phyloP scores from a whole-genome alignment of 2,113 vertebrate species.

The Morone saxatilis region DNA sequence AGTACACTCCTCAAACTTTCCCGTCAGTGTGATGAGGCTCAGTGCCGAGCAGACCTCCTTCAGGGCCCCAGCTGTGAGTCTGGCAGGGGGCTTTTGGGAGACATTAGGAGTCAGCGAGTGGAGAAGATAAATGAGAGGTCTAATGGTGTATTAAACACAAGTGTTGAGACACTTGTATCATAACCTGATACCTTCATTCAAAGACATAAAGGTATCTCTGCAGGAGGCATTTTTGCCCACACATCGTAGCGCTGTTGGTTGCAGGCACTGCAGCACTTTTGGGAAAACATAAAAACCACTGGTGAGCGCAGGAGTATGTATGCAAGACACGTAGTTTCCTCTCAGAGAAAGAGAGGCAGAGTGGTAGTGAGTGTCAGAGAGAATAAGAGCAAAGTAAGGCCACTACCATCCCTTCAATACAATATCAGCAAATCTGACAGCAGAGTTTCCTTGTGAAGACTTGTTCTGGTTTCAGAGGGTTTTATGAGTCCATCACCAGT shows the following conservation, averaged over 20 bases:
- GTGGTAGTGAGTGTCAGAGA: slow-evolving; percentile 52
- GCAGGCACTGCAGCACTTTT: slow-evolving; percentile 61
- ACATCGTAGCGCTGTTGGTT: not conserved
- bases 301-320: slow-evolving; percentile 35
- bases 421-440: slow-evolving; percentile 64
- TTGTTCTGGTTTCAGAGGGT: slow-evolving; percentile 34
- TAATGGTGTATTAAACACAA: slow-evolving; percentile 53
- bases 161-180: slow-evolving; percentile 24
- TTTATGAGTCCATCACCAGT: slow-evolving; percentile 19
- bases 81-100: slow-evolving; percentile 47
- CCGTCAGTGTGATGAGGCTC: slow-evolving; percentile 39
- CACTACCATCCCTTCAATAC: slow-evolving; percentile 42
- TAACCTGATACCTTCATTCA: slow-evolving; percentile 14
- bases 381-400: slow-evolving; percentile 60
- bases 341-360: slow-evolving; percentile 30
- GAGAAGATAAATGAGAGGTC: slow-evolving; percentile 61
- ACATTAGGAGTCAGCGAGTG: slow-evolving; percentile 59
- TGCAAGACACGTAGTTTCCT: slow-evolving; percentile 55
- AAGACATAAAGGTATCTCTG: slow-evolving; percentile 10
- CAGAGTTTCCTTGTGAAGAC: slow-evolving; percentile 41
- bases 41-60: slow-evolving; percentile 38
- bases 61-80: slow-evolving; percentile 50
- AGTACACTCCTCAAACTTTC: slow-evolving; percentile 28
- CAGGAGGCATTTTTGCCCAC: slow-evolving; percentile 15
- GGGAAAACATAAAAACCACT: slow-evolving; percentile 45